Conservation (phyloP, 2,113 vertebrate genomes). For the Columba janthina region DNA sequence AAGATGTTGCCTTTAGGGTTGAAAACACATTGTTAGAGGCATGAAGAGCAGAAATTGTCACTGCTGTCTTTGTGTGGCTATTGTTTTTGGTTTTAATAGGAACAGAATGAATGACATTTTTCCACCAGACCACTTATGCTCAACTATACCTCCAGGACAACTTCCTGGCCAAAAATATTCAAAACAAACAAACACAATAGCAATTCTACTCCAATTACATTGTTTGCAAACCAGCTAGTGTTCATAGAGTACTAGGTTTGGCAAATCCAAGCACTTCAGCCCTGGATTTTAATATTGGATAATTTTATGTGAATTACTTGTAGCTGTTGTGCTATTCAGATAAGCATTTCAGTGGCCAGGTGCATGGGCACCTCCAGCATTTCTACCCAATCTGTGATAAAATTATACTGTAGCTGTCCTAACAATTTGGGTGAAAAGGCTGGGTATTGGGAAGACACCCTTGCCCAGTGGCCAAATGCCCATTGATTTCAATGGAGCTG, state of each 20-base stretch:
- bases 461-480: background rate
- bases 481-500: background rate
- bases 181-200: slow-evolving; percentile 71
- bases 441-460: background rate
- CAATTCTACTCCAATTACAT: slow-evolving; percentile 68
- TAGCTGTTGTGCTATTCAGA: background rate
- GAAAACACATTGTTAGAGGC: slow-evolving; percentile 58
- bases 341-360: background rate
- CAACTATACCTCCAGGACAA: slow-evolving; percentile 69
- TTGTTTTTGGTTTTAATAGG: slow-evolving; percentile 66
- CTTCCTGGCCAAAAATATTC: slow-evolving; percentile 68
- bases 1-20: slow-evolving; percentile 61
- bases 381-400: background rate
- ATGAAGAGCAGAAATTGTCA: slow-evolving; percentile 45
- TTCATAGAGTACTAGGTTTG: slow-evolving; percentile 64
- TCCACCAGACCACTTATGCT: slow-evolving; percentile 61
- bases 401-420: background rate
- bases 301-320: background rate
- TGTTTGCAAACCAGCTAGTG: slow-evolving; percentile 60
- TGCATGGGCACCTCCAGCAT: background rate
- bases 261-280: slow-evolving; percentile 6
- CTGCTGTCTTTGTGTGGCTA: slow-evolving; percentile 62
- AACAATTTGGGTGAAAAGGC: background rate
- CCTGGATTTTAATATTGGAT: background rate
- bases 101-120: slow-evolving; percentile 70